A percentile compares a stretch with the other conserved stretches of the same genome.
Evolutionary conservation across 1,140 invertebrate genomes (phyloP).

Genomic region (Rhyacophila brunnea): DNA sequence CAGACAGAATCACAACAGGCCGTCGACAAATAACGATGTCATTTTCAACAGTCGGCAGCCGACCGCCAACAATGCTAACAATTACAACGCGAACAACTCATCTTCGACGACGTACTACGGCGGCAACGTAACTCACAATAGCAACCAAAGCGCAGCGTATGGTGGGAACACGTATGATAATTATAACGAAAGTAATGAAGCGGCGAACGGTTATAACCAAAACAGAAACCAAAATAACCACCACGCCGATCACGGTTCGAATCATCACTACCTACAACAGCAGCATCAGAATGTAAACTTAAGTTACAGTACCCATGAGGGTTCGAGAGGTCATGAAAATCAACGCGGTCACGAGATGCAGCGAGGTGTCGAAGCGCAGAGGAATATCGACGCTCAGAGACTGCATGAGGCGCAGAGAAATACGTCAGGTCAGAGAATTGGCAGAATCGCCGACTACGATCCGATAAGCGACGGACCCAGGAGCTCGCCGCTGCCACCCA

Average conservation of each 20-base stretch:
- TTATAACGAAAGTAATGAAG: slow-evolving; percentile 39
- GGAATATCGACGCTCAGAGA: background rate
- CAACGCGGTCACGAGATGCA: slow-evolving; percentile 4
- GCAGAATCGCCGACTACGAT: slow-evolving; percentile 79
- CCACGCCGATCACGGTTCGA: slow-evolving; percentile 39
- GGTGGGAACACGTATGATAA: background rate
- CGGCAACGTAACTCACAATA: background rate
- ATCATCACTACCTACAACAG: slow-evolving; percentile 38
- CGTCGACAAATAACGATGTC: too few species aligned
- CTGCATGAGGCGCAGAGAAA: slow-evolving; percentile 16
- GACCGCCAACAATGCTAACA: slow-evolving; percentile 9
- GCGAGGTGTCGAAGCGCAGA: slow-evolving; percentile 5
- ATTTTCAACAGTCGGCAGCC: background rate
- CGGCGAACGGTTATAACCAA: slow-evolving; percentile 43
- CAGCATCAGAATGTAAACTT: slow-evolving; percentile 39
- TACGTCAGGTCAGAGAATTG: slow-evolving; percentile 47
- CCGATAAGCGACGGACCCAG: slow-evolving; percentile 70
- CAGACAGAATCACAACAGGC: slow-evolving; percentile 40
- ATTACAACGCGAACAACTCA: slow-evolving; percentile 14
- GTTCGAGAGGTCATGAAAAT: slow-evolving; percentile 28
- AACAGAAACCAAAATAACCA: slow-evolving; percentile 15
- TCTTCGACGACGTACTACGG: slow-evolving; percentile 36
- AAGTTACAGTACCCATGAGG: slow-evolving; percentile 25
- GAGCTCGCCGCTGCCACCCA: slow-evolving; percentile 69
- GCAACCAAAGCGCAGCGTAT: background rate